Base-by-base conservation (phyloP, 2,888 invertebrate genomes). In the Amblyjoppa proteus region DNA sequence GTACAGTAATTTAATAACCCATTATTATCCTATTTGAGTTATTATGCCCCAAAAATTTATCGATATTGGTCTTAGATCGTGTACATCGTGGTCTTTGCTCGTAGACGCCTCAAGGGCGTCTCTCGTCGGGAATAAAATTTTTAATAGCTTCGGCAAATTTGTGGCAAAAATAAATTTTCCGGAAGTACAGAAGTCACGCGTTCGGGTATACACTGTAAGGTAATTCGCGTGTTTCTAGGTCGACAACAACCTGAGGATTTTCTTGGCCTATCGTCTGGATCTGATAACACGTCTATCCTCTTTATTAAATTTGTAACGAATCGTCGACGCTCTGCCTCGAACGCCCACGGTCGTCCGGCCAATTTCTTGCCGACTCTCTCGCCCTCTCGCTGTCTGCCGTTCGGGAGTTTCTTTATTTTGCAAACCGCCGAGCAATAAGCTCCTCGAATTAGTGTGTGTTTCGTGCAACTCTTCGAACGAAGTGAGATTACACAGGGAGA, bases 241-340 rank as follows among this genome's bases (percentile, higher is more conserved):
- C 81, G 69, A 81, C 81, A 77, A 81, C 84, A 84, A 84, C 84
- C 84, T 77, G 77, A 81, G 84, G 77, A 74, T 74, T 74, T 77
- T 61, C 69, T 41, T 45, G n/a, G 45, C 45, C 45, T 38, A 34
- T 31, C 34, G 34, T 64, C 64, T 34, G 16, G 64, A 31, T 34
- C 34, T 25, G 13, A 58, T 28, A 13, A 3, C 7, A 34, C 13
- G n/a, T 64, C 64, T 53, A 81, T 77, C 45, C 68, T 34, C 73
- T 78, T 74, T 77, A 81, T 81, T 81, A 73, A 84, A 74, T 69
- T 61, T 74, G 69, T 56, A 84, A 38, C 28, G 38, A 74, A 84
- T 81, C 74, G 74, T 70, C 74, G 61, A 64, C 64, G 64, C 56
- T 61, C 34, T 45, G 49, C 51, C 41, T 78, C 31, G 75, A 45